Base-by-base conservation (phyloP, 2,797 vertebrate genomes). In the Varecia variegata region DNA sequence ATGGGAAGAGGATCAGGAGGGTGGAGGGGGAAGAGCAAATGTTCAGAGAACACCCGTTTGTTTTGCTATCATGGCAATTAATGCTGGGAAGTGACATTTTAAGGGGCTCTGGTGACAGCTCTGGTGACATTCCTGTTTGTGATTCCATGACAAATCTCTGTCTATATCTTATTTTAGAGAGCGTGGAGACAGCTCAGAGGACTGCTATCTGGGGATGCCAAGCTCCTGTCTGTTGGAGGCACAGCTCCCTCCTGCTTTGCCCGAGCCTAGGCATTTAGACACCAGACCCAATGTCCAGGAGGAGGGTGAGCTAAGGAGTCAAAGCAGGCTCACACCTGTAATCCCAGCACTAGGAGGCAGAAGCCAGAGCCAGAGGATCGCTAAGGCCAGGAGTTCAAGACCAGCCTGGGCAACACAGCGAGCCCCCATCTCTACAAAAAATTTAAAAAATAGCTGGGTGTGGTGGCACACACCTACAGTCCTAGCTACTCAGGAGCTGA, bases 41-140 rank as follows among this genome's bases (percentile, higher is more conserved):
- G 81, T 54, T 95, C 94, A 56, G 83, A 97, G 88, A 60, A 95
- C 65, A 5, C 94, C 91, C 92, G 5, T 17, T 38, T 87, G 92
- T 84, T 97, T 98, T 98, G 95, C 96, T 97, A 96, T 98, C 95
- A 20, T 93, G 86, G 94, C 97, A 98, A 98, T 98, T 98, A 98
- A 97, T 96, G 97, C 82, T 8, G 76, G 93, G 94, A 98, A 98
- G 96, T 98, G 98, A 98, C 98, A 98, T 98, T 98, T 97, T 98
- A 98, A 98, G 97, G 97, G 97, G 54, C 90, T 97, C 94, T 82
- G 70, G 93, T 98, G 98, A 98, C 98, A 98, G 98, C 94, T 96
- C 90, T 60, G 32, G 96, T 4, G 18, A 97, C 9, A 95, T 96
- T 43, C 90, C 70, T 3, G 0, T 88, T 98, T 97, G 97, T 95